These are phyloP conservation scores for Clarias macrocephalus DNA, from an alignment of 2,113 vertebrate species.

Conservation along the genomic window DNA sequence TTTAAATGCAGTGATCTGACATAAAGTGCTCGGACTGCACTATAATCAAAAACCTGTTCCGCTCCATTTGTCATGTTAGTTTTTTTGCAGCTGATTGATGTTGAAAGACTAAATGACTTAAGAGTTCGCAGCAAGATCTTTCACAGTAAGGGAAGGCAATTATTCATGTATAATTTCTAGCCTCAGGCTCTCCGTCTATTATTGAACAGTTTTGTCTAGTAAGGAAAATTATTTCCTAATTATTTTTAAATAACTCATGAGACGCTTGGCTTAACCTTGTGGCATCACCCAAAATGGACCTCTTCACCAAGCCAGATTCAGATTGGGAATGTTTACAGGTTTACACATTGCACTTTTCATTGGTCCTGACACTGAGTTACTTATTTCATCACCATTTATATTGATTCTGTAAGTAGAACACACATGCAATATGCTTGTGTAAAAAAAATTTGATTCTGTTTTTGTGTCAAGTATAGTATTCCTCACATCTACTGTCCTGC, in stretches of 20 bases:
- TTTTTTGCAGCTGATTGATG: not conserved
- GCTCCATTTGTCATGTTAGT: not conserved
- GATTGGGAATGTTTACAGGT: not conserved
- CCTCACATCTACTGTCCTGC: not conserved
- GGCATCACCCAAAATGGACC: not conserved
- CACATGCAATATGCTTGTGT: not conserved
- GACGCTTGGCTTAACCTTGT: not conserved
- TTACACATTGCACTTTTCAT: not conserved
- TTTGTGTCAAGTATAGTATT: not conserved
- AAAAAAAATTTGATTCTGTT: not conserved
- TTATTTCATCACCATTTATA: not conserved
- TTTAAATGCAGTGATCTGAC: not conserved
- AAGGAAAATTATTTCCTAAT: not conserved
- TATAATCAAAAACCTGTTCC: not conserved
- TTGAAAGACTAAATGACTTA: conserved; percentile 13
- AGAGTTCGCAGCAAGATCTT: conserved; percentile 14
- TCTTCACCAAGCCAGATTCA: not conserved
- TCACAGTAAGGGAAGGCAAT: not conserved
- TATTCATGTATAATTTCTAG: conserved; percentile 13
- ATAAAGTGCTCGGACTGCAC: not conserved
- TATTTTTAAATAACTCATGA: not conserved
- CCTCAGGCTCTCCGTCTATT: not conserved
- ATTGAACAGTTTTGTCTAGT: not conserved
- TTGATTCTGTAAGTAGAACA: not conserved
- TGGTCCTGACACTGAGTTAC: not conserved